Conservation (phyloP, 2,888 invertebrate genomes). For the Seladonia tumulorum region DNA sequence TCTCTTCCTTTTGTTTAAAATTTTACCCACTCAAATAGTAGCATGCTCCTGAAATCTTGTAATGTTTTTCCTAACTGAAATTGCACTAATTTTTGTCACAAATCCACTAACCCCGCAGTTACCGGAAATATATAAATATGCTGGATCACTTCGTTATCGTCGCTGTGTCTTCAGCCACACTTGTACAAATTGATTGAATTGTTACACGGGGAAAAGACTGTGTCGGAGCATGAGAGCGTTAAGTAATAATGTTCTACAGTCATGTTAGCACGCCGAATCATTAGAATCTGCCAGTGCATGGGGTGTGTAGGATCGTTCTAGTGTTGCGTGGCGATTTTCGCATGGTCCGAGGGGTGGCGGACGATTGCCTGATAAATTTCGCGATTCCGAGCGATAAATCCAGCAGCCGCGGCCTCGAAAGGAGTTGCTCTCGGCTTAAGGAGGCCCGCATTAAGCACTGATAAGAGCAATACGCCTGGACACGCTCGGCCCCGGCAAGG, state of each 20-base stretch:
- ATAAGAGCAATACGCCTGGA: constrained; percentile 27
- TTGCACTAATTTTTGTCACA: too few relatives aligned
- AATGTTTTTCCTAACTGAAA: too few relatives aligned
- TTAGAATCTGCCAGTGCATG: not conserved
- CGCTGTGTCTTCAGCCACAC: not conserved
- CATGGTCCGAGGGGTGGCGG: not conserved
- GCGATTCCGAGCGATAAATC: constrained; percentile 6
- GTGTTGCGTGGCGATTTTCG: not conserved
- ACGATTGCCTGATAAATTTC: not conserved
- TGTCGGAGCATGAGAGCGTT: not conserved
- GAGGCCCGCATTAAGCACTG: constrained; percentile 16
- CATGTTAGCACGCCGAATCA: not conserved
- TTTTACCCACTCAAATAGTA: too few relatives aligned
- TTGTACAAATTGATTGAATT: not conserved
- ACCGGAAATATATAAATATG: too few relatives aligned
- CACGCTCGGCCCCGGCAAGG: not conserved
- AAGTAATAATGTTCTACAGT: not conserved
- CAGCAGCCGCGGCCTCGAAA: not conserved
- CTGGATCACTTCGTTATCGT: too few relatives aligned
- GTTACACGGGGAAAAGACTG: not conserved
- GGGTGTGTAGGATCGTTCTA: not conserved
- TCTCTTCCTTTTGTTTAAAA: too few relatives aligned
- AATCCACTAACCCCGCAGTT: too few relatives aligned
- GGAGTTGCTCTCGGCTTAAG: constrained; percentile 9
- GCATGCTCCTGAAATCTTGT: too few relatives aligned